Base-by-base conservation (phyloP, 2,797 vertebrate species). In the Menidia menidia region DNA sequence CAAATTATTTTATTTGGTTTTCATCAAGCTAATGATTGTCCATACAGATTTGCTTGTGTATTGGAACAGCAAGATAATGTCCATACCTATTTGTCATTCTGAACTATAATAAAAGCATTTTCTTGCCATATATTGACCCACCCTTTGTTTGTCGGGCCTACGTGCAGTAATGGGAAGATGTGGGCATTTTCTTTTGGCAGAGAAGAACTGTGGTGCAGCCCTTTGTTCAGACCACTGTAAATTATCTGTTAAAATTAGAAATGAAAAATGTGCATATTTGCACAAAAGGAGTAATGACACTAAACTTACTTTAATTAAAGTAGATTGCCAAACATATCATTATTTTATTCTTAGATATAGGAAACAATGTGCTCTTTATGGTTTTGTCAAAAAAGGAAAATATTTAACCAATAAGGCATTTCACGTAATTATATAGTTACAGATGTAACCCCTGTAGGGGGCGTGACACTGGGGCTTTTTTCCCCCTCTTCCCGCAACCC, bases 1-100 rank as follows among this genome's bases (percentile, higher is more conserved):
- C 94, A 99, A 95, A 97, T 94, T 93, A 97, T 95, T 96, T 96
- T 97, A 94, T 93, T 94, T 95, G 92, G 92, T 96, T 96, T 89
- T 96, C 94, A 95, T 94, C 94, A 95, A 95, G 94, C 92, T 96
- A 95, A 95, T 93, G 93, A 96, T 95, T 95, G 93, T 96, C 94
- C 95, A 96, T 95, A 93, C 95, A 96, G 90, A 95, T 95, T 96
- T 96, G 94, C 94, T 95, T 96, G 94, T 97, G 96, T 97, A 97
- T 96, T 96, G 95, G 96, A 96, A 95, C 90, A 94, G 93, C 95
- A 90, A 96, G 95, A 95, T 93, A 83, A 95, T 95, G 95, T 97
- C 93, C 95, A 96, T 96, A 97, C 96, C 94, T 95, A 96, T 96
- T 94, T 94, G 96, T 97, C 95, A 94, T 95, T 95, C 94, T 95